A percentile compares a stretch with the other conserved stretches of the same genome.
Conservation (phyloP, 1,140 invertebrate genomes). For the Pristionchus pacificus region DNA sequence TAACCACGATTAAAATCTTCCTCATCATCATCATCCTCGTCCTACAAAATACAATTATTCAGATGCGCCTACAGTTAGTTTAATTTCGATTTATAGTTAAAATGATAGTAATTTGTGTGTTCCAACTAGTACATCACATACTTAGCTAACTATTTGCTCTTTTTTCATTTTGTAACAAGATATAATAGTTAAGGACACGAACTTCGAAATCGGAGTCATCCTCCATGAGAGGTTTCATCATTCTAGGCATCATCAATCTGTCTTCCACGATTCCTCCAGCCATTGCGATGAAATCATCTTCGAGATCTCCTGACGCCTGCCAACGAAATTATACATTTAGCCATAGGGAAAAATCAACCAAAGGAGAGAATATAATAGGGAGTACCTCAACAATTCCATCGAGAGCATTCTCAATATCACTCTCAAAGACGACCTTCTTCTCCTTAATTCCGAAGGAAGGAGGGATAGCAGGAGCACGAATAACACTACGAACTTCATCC, state of each 20-base stretch:
- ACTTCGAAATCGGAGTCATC: too few relatives aligned
- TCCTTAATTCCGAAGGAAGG: conserved; percentile 9
- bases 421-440: conserved; percentile 68
- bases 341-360: too few relatives aligned
- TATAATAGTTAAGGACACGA: conserved; percentile 8
- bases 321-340: too few relatives aligned
- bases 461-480: conserved; percentile 28
- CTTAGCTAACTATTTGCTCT: too few relatives aligned
- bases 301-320: conserved; percentile 76
- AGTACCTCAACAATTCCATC: conserved; percentile 91
- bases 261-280: conserved; percentile 66
- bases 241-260: conserved; percentile 1
- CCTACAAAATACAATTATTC: too few relatives aligned
- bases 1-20: conserved; percentile 28
- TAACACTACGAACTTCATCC: conserved; percentile 52
- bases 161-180: conserved; percentile 21
- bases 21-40: conserved; percentile 34
- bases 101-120: too few relatives aligned
- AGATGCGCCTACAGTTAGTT: too few relatives aligned
- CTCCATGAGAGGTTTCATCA: not conserved
- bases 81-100: too few relatives aligned
- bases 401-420: conserved; percentile 79
- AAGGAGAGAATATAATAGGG: too few relatives aligned
- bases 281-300: conserved; percentile 82
- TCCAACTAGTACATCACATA: too few relatives aligned